Base-by-base conservation (phyloP, 2,113 vertebrate genomes). In the Brienomyrus longianalis region DNA sequence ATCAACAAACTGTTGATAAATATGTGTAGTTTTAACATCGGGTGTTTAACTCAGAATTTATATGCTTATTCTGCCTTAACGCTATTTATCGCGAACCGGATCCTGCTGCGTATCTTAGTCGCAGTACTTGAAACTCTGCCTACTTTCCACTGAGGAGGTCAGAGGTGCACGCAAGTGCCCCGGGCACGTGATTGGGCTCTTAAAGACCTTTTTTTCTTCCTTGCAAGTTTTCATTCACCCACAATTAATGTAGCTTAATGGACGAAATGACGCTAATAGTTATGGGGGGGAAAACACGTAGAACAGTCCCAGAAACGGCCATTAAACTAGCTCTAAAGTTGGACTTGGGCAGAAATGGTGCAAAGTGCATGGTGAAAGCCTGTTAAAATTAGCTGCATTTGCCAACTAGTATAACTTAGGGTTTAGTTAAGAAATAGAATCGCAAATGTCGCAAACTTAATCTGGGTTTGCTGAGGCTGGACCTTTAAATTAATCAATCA, bases 181-280 rank as follows among this genome's bases (percentile, higher is more conserved):
- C 95, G 95, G 95, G 95, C 96, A 96, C 96, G 95, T 95, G 95
- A 94, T 94, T 94, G 95, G 94, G 96, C 95, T 95, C 96, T 96
- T 95, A 93, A 96, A 95, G 94, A 95, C 93, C 94, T 92, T 95
- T 95, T 80, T 80, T 96, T 96, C 96, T 96, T 95, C 94, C 91
- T 88, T 91, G 93, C 93, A 95, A 95, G 96, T 95, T 96, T 95
- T 94, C 95, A 95, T 96, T 96, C 96, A 96, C 90, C 92, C 93
- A 95, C 95, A 96, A 96, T 96, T 96, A 96, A 96, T 96, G 95
- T 94, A 92, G 93, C 94, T 96, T 94, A 95, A 95, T 96, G 95
- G 94, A 96, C 95, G 96, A 96, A 96, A 96, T 96, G 95, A 96
- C 95, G 96, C 96, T 96, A 96, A 96, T 96, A 95, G 95, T 92